Conservation (phyloP, 2,113 vertebrate species). For the Eptesicus fuscus region DNA sequence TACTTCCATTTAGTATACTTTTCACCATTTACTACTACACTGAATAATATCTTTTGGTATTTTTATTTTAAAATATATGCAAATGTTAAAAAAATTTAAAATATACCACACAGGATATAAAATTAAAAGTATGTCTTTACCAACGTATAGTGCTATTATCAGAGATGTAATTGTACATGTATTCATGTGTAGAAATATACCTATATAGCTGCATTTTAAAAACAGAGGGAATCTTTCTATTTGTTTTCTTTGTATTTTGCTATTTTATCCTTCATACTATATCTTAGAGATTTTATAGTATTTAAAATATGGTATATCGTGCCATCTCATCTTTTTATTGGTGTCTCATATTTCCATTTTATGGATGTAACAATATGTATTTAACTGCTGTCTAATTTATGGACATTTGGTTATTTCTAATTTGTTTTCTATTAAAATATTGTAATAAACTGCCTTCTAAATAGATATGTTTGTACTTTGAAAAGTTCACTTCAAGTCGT, state of each 20-base stretch:
- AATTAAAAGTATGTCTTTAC: neutral
- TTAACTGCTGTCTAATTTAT: neutral
- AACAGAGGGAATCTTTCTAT: neutral
- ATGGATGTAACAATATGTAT: neutral
- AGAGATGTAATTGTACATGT: neutral
- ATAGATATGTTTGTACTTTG: constrained; percentile 36
- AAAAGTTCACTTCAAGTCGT: constrained; percentile 55
- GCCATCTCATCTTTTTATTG: neutral
- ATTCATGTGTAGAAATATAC: neutral
- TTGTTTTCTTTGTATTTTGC: neutral
- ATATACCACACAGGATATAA: neutral
- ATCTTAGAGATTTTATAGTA: neutral
- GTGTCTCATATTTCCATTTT: neutral
- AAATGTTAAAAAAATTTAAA: neutral
- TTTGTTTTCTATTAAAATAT: neutral
- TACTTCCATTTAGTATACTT: neutral
- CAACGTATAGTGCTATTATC: neutral
- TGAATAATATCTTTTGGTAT: neutral
- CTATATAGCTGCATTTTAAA: neutral
- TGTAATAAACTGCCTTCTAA: neutral
- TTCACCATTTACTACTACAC: neutral
- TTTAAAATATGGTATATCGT: neutral
- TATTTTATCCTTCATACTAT: neutral
- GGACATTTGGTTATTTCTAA: neutral
- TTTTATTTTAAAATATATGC: neutral